phyloP scores from a whole-genome alignment of 64 coral and sea anemone genomes.

The Pachyseris speciosa region DNA sequence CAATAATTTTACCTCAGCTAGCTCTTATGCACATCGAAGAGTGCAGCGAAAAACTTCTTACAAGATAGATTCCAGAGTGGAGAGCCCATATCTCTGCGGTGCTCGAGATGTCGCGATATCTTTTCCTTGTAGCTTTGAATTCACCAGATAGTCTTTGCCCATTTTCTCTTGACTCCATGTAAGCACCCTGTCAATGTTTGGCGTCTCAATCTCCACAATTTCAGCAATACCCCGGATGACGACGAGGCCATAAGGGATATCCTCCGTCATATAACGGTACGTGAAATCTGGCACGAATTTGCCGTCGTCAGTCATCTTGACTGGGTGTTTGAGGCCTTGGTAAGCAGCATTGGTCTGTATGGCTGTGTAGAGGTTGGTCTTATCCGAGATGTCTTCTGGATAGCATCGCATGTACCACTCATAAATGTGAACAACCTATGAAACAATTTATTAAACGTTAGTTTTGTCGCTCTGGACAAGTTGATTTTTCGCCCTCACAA shows the following conservation, averaged over 20 bases:
- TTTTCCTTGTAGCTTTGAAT: slow-evolving; percentile 69
- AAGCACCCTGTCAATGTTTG: slow-evolving; percentile 60
- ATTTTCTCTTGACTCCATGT: slow-evolving; percentile 55
- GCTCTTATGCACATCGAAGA: too few relatives aligned
- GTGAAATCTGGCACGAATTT: slow-evolving; percentile 35
- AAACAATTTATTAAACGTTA: not conserved
- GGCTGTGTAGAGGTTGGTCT: slow-evolving; percentile 14
- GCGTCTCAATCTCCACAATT: slow-evolving; percentile 46
- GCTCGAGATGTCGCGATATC: slow-evolving; percentile 60
- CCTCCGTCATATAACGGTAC: slow-evolving; percentile 48
- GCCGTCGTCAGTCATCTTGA: slow-evolving; percentile 11
- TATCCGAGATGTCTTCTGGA: slow-evolving; percentile 9
- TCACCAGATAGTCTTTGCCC: slow-evolving; percentile 73
- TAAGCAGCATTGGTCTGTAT: slow-evolving; percentile 16
- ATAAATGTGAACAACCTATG: slow-evolving; percentile 10
- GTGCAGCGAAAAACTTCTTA: not conserved
- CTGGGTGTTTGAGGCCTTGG: slow-evolving; percentile 14
- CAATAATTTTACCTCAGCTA: too few relatives aligned
- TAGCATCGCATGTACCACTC: slow-evolving; percentile 34
- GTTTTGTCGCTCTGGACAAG: too few relatives aligned
- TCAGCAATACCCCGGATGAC: slow-evolving; percentile 80
- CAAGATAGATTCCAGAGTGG: slow-evolving; percentile 27
- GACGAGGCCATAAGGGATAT: slow-evolving; percentile 46
- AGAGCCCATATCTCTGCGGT: slow-evolving; percentile 62
- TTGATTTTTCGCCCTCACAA: too few relatives aligned